Conservation (phyloP, 2,797 vertebrate genomes). For the Coluber constrictor region DNA sequence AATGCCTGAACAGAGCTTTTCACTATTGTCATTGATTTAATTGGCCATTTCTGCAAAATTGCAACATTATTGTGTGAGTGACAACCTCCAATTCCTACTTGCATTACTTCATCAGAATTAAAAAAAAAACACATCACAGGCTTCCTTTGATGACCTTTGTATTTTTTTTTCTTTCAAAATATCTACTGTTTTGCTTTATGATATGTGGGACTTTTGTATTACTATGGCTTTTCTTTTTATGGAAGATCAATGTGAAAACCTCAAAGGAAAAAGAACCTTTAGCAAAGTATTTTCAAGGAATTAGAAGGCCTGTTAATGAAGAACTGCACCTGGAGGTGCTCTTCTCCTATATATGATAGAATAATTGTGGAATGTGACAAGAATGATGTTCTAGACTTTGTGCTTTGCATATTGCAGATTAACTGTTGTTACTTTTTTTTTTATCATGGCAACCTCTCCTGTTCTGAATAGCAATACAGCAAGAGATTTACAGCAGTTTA, state of each 20-base stretch:
- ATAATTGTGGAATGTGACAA: not conserved
- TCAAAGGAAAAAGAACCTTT: not conserved
- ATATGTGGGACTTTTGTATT: not conserved
- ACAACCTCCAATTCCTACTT: not conserved
- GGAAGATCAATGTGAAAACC: not conserved
- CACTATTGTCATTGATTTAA: not conserved
- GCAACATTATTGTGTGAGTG: not conserved
- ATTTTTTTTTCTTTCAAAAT: not conserved
- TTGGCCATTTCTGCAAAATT: not conserved
- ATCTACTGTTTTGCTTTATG: not conserved
- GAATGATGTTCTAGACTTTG: not conserved
- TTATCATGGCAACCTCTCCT: conserved; percentile 45
- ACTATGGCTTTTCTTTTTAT: not conserved
- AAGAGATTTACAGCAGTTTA: conserved; percentile 58
- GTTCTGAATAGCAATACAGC: conserved; percentile 46
- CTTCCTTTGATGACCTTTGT: not conserved
- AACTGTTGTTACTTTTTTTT: conserved; percentile 21
- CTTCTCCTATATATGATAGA: not conserved
- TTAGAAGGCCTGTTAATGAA: not conserved
- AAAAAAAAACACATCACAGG: not conserved
- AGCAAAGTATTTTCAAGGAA: not conserved
- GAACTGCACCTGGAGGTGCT: not conserved
- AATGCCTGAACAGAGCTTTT: not conserved
- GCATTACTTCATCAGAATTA: not conserved
- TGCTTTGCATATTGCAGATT: not conserved